These are phyloP conservation scores for Athene noctua DNA, from an alignment of 2,113 vertebrate species.

Conservation along the genomic window DNA sequence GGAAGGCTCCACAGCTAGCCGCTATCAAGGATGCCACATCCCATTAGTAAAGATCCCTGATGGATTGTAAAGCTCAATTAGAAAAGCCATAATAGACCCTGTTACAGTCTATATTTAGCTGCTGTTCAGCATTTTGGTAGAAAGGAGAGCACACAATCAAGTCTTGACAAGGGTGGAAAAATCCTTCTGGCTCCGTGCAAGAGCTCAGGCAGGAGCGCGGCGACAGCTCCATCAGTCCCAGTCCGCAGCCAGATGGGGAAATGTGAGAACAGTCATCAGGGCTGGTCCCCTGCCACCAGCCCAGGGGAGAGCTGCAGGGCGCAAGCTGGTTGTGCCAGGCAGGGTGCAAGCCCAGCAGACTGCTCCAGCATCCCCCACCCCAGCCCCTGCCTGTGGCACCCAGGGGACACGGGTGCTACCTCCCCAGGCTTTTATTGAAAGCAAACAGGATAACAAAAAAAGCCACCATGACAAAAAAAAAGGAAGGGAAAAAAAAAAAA, in stretches of 20 bases:
- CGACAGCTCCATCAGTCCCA: not conserved
- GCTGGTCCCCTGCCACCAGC: not conserved
- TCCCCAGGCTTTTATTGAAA: not conserved
- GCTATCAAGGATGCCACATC: not conserved
- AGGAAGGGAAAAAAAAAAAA: accelerated
- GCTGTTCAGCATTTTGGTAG: not conserved
- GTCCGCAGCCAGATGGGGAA: accelerated
- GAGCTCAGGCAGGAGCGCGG: not conserved
- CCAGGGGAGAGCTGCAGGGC: not conserved
- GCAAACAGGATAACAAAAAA: not conserved
- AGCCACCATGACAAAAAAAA: not conserved
- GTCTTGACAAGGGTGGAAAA: slow-evolving; percentile 3
- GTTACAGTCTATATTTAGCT: slow-evolving; percentile 18
- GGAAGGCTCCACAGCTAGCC: not conserved
- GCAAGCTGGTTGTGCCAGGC: not conserved
- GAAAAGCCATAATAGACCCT: not conserved
- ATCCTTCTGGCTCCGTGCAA: not conserved
- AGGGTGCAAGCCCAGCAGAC: not conserved
- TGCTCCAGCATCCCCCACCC: not conserved
- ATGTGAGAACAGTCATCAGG: not conserved
- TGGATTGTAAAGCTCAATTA: not conserved
- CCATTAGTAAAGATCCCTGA: not conserved
- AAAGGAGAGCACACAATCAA: not conserved
- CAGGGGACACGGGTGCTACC: accelerated
- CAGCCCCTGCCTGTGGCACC: not conserved